Evolutionary conservation across 2,113 vertebrate genomes (phyloP).

Genomic region (Apistogramma diplotaenia): DNA sequence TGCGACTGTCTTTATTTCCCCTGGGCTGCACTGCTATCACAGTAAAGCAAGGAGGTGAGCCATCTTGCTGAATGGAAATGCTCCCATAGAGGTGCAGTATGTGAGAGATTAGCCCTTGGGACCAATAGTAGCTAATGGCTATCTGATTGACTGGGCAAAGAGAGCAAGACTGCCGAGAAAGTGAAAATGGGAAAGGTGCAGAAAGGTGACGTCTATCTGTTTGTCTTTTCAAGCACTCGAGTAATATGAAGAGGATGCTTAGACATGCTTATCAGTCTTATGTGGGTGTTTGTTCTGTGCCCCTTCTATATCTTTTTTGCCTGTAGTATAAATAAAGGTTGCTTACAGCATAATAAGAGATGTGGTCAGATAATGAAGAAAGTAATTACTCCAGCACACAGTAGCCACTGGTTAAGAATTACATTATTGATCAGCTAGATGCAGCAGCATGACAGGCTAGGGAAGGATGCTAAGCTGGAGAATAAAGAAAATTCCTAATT

Average conservation of each 20-base stretch:
- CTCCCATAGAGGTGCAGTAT: slow-evolving; percentile 57
- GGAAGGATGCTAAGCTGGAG: slow-evolving; percentile 8
- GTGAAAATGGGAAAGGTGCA: not conserved
- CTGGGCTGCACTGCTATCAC: slow-evolving; percentile 49
- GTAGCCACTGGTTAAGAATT: slow-evolving; percentile 58
- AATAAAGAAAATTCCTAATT: slow-evolving; percentile 30
- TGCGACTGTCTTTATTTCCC: slow-evolving; percentile 63
- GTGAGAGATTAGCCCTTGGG: slow-evolving; percentile 44
- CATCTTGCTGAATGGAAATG: slow-evolving; percentile 62
- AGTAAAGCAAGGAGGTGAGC: slow-evolving; percentile 53
- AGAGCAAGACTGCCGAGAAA: slow-evolving; percentile 21
- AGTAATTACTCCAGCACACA: slow-evolving; percentile 57
- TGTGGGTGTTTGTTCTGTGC: not conserved
- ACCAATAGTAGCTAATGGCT: slow-evolving; percentile 59
- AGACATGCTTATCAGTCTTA: slow-evolving; percentile 19
- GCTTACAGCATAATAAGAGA: slow-evolving; percentile 64
- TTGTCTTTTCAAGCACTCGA: slow-evolving; percentile 4
- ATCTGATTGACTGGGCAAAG: slow-evolving; percentile 62
- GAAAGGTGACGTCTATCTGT: slow-evolving; percentile 24
- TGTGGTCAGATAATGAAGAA: slow-evolving; percentile 68
- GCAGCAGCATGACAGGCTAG: slow-evolving; percentile 8
- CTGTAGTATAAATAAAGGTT: slow-evolving; percentile 44
- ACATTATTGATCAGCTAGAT: slow-evolving; percentile 61
- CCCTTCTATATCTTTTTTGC: not conserved
- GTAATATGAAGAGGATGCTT: not conserved